phyloP scores from a whole-genome alignment of 92 coral and sea anemone genomes.

The Diadumene lineata region DNA sequence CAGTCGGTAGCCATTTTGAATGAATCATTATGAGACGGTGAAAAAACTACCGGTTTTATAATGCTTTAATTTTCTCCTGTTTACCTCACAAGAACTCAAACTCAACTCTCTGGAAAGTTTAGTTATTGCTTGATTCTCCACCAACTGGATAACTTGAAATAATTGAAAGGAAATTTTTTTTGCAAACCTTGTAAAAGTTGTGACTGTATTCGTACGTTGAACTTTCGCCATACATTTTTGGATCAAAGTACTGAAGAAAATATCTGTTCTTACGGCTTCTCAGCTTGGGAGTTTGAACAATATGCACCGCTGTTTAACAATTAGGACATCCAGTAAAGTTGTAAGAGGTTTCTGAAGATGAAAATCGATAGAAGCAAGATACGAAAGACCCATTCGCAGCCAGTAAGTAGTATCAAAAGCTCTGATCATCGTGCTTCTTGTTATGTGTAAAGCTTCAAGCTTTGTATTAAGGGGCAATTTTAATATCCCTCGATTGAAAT shows the following conservation, averaged over 20 bases:
- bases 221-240: conserved; percentile 18
- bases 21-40: conserved; percentile 47
- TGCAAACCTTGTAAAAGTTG: neutral
- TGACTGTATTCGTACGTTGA: conserved; percentile 6
- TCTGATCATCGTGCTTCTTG: neutral
- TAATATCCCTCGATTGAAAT: neutral
- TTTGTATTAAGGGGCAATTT: neutral
- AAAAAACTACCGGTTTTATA: conserved; percentile 16
- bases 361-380: conserved; percentile 97
- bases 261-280: neutral
- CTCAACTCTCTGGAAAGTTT: conserved; percentile 2
- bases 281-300: conserved; percentile 1
- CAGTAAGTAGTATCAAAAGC: conserved; percentile 57
- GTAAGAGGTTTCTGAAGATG: conserved; percentile 54
- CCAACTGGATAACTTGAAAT: neutral
- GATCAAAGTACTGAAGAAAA: neutral
- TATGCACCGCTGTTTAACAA: conserved; percentile 16
- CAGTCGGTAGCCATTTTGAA: conserved; percentile 86
- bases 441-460: conserved; percentile 2
- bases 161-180: neutral
- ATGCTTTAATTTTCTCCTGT: conserved; percentile 21
- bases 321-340: conserved; percentile 7
- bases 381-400: conserved; percentile 93
- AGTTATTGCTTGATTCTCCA: neutral
- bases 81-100: neutral